Evolutionary conservation across 2,797 vertebrate genomes (phyloP).

Genomic region (Ateles fusciceps): DNA sequence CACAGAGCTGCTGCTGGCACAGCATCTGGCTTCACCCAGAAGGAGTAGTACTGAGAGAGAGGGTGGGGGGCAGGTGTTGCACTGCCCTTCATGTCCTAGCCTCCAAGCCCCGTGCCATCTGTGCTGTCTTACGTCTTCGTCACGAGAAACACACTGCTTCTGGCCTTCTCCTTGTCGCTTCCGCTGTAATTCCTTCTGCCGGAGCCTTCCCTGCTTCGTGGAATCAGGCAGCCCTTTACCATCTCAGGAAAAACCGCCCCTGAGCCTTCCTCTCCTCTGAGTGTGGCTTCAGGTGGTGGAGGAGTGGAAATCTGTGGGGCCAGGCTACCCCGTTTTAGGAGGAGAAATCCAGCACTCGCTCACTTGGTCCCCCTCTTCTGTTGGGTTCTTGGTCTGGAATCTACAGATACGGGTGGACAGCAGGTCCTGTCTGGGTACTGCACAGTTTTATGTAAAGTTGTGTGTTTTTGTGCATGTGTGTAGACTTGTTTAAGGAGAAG

Average conservation of each 20-base stretch:
- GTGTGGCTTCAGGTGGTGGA: not conserved
- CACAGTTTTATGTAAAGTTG: not conserved
- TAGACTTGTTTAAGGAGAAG: not conserved
- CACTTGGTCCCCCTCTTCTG: not conserved
- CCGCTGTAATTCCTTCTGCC: not conserved
- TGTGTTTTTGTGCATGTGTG: not conserved
- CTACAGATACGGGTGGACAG: not conserved
- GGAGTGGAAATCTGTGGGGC: too few species aligned
- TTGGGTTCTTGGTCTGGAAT: not conserved
- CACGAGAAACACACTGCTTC: too few species aligned
- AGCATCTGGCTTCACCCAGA: not conserved
- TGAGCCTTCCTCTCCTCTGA: not conserved
- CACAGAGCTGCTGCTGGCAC: not conserved
- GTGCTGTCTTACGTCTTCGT: too few species aligned
- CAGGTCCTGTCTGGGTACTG: not conserved
- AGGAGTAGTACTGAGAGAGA: not conserved
- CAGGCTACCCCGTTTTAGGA: fast-evolving
- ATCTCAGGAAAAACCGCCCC: not conserved
- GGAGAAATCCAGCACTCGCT: not conserved
- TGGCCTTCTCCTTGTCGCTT: not conserved
- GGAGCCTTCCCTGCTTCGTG: too few species aligned
- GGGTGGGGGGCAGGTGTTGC: too few species aligned
- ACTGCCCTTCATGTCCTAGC: too few species aligned
- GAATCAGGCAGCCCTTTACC: not conserved
- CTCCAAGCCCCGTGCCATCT: too few species aligned